Percentiles rank a stretch among this genome's conserved stretches.
Conservation (phyloP, 2,888 invertebrate genomes). For the Periphyllus acericola region DNA sequence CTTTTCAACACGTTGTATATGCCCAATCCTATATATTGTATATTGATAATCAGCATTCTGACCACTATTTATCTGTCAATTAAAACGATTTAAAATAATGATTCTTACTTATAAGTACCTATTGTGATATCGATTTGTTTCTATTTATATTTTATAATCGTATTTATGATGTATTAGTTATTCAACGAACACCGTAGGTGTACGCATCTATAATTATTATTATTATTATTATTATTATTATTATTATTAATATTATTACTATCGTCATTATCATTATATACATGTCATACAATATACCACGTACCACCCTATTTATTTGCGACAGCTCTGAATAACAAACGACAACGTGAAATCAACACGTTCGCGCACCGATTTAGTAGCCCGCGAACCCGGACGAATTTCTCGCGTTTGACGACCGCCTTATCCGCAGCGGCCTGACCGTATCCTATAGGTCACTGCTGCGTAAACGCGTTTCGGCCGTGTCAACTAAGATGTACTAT, state of each 20-base stretch:
- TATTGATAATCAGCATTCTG: constrained; percentile 32
- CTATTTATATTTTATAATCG: constrained; percentile 50
- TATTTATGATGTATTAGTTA: constrained; percentile 26
- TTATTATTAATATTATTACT: neutral
- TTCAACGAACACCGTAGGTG: constrained; percentile 9
- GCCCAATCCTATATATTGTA: neutral
- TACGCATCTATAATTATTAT: constrained; percentile 9
- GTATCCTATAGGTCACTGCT: neutral
- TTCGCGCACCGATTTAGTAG: neutral
- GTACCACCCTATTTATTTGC: neutral
- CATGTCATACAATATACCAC: neutral
- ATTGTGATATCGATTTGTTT: constrained; percentile 60
- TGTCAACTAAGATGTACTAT: neutral
- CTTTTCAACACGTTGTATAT: neutral
- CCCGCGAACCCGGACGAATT: neutral
- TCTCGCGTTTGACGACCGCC: neutral
- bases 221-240: neutral
- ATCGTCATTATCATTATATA: neutral
- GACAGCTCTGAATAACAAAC: neutral
- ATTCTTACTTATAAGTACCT: constrained; percentile 60
- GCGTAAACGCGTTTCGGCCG: neutral
- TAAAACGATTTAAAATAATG: constrained; percentile 49
- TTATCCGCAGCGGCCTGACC: no score
- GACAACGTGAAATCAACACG: neutral
- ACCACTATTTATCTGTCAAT: constrained; percentile 62